Evolutionary conservation across 1,140 invertebrate species (phyloP).

Genomic region (Heliothis virescens): DNA sequence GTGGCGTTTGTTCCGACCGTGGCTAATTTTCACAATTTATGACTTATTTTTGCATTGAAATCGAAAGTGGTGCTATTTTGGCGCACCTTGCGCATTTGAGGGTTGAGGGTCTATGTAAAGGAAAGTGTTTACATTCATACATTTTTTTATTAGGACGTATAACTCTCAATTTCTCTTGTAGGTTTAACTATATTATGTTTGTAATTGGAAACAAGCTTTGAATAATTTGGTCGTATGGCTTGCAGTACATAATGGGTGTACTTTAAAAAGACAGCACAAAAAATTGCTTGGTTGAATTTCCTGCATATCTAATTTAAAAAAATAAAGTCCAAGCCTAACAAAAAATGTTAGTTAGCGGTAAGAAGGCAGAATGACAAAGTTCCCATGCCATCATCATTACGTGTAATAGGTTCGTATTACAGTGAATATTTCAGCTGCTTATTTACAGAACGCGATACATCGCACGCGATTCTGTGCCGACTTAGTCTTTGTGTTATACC

Average conservation of each 20-base stretch:
- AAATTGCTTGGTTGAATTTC: slow-evolving; percentile 18
- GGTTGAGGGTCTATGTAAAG: neutral
- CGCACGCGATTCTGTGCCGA: slow-evolving; percentile 64
- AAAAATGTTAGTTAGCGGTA: slow-evolving; percentile 43
- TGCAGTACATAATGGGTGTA: neutral
- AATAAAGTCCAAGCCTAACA: slow-evolving; percentile 13
- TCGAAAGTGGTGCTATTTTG: slow-evolving; percentile 68
- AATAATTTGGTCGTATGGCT: neutral
- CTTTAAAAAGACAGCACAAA: slow-evolving; percentile 12
- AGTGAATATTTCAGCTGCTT: slow-evolving; percentile 80
- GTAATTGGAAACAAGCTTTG: neutral
- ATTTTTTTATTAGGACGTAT: neutral
- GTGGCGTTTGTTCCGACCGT: slow-evolving; percentile 60
- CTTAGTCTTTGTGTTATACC: slow-evolving; percentile 34
- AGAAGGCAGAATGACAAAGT: slow-evolving; percentile 68
- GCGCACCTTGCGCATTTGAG: neutral
- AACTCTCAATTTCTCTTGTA: no score
- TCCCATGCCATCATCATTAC: slow-evolving; percentile 82
- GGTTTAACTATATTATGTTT: no score
- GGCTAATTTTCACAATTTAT: slow-evolving; percentile 59
- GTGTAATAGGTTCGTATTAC: slow-evolving; percentile 76
- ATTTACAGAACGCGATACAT: slow-evolving; percentile 70
- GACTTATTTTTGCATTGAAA: slow-evolving; percentile 65
- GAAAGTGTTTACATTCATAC: neutral
- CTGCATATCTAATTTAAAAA: slow-evolving; percentile 33